Evolutionary conservation across 2,113 vertebrate species (phyloP).

Genomic region (Nyctereutes procyonoides): DNA sequence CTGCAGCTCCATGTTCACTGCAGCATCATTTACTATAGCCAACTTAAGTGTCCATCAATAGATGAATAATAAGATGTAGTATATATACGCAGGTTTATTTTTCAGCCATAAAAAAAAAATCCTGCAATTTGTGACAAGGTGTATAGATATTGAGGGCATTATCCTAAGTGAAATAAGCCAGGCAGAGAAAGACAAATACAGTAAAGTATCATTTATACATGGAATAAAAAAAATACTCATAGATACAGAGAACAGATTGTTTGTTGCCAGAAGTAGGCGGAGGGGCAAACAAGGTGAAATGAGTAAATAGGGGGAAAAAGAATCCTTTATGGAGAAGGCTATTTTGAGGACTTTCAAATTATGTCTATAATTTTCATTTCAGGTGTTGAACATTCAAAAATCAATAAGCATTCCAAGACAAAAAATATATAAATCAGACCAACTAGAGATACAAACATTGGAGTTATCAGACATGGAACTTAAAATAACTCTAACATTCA

Average conservation of each 20-base stretch:
- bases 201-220: background rate
- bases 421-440: background rate
- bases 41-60: background rate
- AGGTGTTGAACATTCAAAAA: background rate
- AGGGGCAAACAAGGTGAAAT: background rate
- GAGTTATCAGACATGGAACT: background rate
- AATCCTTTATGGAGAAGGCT: background rate
- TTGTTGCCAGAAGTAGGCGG: background rate
- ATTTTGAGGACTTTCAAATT: background rate
- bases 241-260: background rate
- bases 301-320: background rate
- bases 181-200: background rate
- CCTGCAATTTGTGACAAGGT: background rate
- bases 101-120: background rate
- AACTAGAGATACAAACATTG: background rate
- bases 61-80: background rate
- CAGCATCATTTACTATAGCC: background rate
- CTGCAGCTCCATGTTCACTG: background rate
- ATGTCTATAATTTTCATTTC: background rate
- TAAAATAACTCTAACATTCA: conserved; percentile 2
- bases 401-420: background rate
- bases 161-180: background rate
- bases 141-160: background rate
- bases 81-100: background rate
- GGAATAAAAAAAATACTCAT: background rate